Evolutionary conservation across 1,140 invertebrate genomes (phyloP), one percentile per base, ranked within the genome.

Genomic region (Acyrthosiphon pisum): DNA sequence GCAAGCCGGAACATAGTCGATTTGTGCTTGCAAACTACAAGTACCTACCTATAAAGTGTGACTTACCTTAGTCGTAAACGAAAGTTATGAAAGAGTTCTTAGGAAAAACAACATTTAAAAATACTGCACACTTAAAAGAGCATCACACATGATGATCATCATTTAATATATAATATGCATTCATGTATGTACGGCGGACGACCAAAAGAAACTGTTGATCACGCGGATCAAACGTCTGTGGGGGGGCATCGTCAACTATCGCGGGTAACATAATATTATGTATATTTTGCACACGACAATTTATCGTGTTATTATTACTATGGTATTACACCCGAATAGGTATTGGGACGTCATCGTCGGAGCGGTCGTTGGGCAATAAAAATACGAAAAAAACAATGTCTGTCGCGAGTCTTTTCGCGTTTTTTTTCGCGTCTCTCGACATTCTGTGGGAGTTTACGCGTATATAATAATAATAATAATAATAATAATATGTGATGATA

Each of bases 371-470:
- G 26, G 26, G 41, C 41, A 26, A 41, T 86, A 86, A 23, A 84
- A 76, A 76, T 18, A 84, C 22, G 41, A 84, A 84, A 76, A 84
- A 84, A 84, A 11, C 37, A 26, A 11, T 84, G 8, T 84, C 41
- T 84, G 26, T 2, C 2, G 4, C 44, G 48, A 50, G n/a, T 50
- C 2, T 88, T 50, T 48, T 46, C 30, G 60, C 30, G 22, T n/a
- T n/a, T 68, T 60, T 68, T 60, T 76, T n/a, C n/a, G 18, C 60
- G 30, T 50, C 7, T 90, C 50, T 41, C 37, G 35, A 56, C 23
- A 26, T 93, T 44, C 35, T 26, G 91, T 53, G 26, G 91, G 81
- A 93, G 76, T 92, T 84, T 92, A 30, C n/a, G 68, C n/a, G 1
- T 44, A 84, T 22, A 53, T 53, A 50, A 46, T 46, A 46, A 50